Base-by-base conservation (phyloP, 2,888 invertebrate genomes). In the Amblyteles armatorius region DNA sequence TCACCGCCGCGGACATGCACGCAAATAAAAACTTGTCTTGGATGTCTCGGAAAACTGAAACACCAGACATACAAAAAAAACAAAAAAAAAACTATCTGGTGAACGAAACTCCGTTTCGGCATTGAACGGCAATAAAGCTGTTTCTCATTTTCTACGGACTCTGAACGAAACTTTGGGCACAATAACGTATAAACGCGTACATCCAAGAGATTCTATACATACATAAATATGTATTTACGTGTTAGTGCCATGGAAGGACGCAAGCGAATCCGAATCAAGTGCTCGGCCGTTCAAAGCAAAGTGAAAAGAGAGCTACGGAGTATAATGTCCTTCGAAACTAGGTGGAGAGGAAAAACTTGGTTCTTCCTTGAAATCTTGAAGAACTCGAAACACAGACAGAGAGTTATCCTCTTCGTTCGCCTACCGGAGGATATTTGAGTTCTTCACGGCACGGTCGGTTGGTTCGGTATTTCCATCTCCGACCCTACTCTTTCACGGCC, bases 351-450 rank as follows among this genome's bases (percentile, higher is more conserved):
- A 71, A 82, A 82, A 85, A 76, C 74, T 82, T 79, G 79, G 71
- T 48, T 48, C 65, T 84, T 82, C 74, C 82, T 55, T 69, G 63
- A 74, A 78, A 84, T 84, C 82, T 77, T 26, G 73, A 78, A 82
- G 63, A 82, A 68, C 78, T 68, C 78, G 36, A 29, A 65, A 78
- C 73, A 77, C 65, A 69, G 74, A 68, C 74, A 65, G 68, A 33
- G 50, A n/a, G 52, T 40, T 22, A 26, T 80, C 68, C n/a, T 78
- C 55, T 79, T 57, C 80, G 40, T 50, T 71, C 29, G 22, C 40
- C 77, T 50, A 50, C 50, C 55, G 72, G 22, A 77, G 78, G 79
- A 76, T 71, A 74, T 79, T 79, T 63, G 82, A 85, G 74, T 82
- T 69, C 74, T 83, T 73, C 72, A 72, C 29, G 44, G 77, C 52